Conservation (phyloP, 2,113 vertebrate genomes). For the Equus przewalskii region DNA sequence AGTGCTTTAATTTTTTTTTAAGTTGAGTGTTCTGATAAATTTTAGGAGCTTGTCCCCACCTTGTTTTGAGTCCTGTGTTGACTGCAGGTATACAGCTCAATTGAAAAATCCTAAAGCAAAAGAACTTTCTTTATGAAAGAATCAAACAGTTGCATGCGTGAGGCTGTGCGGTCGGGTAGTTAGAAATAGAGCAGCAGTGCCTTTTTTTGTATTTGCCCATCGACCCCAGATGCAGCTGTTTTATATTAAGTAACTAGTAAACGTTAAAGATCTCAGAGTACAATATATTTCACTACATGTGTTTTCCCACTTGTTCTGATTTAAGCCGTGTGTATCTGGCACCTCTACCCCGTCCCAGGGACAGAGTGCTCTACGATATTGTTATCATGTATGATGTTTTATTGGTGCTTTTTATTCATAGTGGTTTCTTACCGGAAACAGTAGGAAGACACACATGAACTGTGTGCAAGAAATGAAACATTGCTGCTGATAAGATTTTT, state of each 20-base stretch:
- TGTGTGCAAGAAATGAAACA: conserved; percentile 78
- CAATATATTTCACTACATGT: conserved; percentile 79
- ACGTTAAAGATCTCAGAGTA: conserved; percentile 73
- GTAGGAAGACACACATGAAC: conserved; percentile 77
- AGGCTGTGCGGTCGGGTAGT: conserved; percentile 93
- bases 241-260: conserved; percentile 87
- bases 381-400: conserved; percentile 78
- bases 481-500: conserved; percentile 74
- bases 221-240: conserved; percentile 90
- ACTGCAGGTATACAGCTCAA: conserved; percentile 94
- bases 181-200: conserved; percentile 97
- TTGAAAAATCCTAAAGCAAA: conserved; percentile 85
- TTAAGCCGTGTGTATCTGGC: conserved; percentile 71
- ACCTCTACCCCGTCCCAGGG: conserved; percentile 74
- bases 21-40: conserved; percentile 82
- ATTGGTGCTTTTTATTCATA: conserved; percentile 87
- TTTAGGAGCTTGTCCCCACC: conserved; percentile 80
- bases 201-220: conserved; percentile 94
- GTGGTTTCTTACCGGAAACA: conserved; percentile 83
- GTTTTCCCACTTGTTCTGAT: conserved; percentile 60
- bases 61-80: conserved; percentile 92
- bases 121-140: conserved; percentile 86
- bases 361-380: conserved; percentile 55
- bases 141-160: conserved; percentile 90
- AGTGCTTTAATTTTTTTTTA: conserved; percentile 75